A percentile compares a stretch with the other conserved stretches of the same genome.
phyloP scores from a whole-genome alignment of 2,113 vertebrate species.

The Pelusios castaneus region DNA sequence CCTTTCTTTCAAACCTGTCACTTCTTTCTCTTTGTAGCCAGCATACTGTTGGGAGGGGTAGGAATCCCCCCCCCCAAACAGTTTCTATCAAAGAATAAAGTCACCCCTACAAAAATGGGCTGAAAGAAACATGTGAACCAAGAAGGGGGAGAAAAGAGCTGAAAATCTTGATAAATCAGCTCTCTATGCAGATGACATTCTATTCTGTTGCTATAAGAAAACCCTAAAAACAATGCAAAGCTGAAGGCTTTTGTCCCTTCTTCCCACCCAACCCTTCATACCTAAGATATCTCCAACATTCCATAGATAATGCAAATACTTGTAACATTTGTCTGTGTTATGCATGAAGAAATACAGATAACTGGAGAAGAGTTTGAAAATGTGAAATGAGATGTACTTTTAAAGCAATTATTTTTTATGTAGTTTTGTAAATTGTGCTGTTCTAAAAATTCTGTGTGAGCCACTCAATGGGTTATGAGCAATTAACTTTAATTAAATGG shows the following conservation, averaged over 20 bases:
- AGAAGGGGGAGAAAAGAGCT: not conserved
- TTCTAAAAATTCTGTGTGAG: conserved; percentile 61
- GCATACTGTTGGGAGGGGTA: not conserved
- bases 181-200: conserved; percentile 49
- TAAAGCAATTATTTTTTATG: conserved; percentile 49
- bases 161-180: conserved; percentile 50
- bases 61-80: not conserved
- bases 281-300: conserved; percentile 25
- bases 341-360: conserved; percentile 10
- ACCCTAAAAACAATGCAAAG: not conserved
- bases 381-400: conserved; percentile 33
- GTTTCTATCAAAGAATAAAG: conserved; percentile 40
- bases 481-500: conserved; percentile 75
- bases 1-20: conserved; percentile 57
- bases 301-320: conserved; percentile 43
- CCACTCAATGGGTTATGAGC: conserved; percentile 46
- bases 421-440: conserved; percentile 47
- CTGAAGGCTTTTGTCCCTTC: not conserved
- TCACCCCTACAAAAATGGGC: conserved; percentile 39
- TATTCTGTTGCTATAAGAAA: not conserved
- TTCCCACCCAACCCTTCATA: not conserved
- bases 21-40: conserved; percentile 45
- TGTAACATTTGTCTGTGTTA: conserved; percentile 13
- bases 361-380: not conserved
- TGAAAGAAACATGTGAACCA: conserved; percentile 42